Percentiles rank a stretch among this genome's conserved stretches.
Evolutionary conservation across 2,113 vertebrate genomes (phyloP).

Genomic region (Synodontis membranacea): DNA sequence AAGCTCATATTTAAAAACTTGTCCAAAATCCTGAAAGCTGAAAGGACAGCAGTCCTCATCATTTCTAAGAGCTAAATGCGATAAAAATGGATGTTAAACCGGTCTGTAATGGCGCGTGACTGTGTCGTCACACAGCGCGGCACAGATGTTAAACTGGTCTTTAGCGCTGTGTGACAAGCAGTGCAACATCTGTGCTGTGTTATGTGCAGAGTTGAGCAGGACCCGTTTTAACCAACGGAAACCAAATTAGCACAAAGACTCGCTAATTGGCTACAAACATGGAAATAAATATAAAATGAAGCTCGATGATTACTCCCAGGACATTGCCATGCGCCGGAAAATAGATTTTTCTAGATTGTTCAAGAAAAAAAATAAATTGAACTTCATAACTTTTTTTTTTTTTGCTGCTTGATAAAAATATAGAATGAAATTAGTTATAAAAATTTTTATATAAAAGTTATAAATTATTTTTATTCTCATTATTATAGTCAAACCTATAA

Average conservation of each 20-base stretch:
- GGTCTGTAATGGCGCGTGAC: conserved; percentile 10
- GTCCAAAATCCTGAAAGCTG: background rate
- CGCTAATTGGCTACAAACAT: conserved; percentile 40
- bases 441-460: too few species aligned
- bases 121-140: background rate
- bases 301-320: background rate
- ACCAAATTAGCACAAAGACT: conserved; percentile 26
- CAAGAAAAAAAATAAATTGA: background rate
- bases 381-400: background rate
- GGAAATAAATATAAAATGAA: background rate
- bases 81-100: conserved; percentile 10
- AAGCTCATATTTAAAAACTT: background rate
- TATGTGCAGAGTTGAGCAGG: background rate
- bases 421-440: background rate
- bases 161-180: conserved; percentile 4
- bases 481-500: background rate
- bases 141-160: conserved; percentile 26
- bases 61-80: conserved; percentile 3
- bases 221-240: background rate
- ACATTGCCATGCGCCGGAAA: background rate
- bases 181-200: conserved; percentile 20
- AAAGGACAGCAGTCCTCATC: background rate
- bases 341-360: background rate
- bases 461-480: background rate
- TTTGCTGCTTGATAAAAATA: background rate